Evolutionary conservation across 2,888 invertebrate genomes (phyloP), one percentile per base, ranked within the genome.

Genomic region (Germaria angustata): DNA sequence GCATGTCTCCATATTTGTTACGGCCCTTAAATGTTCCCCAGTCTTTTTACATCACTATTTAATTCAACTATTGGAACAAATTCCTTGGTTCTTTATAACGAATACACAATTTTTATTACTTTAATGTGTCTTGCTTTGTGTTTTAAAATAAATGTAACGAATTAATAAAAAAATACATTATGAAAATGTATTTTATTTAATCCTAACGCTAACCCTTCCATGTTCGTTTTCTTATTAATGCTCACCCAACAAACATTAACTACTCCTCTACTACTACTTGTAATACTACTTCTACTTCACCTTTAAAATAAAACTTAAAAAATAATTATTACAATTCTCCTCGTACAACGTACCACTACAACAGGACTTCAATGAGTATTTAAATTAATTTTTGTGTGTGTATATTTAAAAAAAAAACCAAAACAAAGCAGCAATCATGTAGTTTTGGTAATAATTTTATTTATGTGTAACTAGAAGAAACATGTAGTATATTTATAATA

Each of bases 321-420:
- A 36, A 41, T 28, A 39, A 46, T 28, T 63, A 68, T 61, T 32
- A 65, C 55, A 46, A 68, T 49, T 28, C 32, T 69, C 76, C 59
- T 28, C 77, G 57, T 39, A 66, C 59, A 69, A 71, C 65, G n/a
- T 85, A 87, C 85, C 84, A 85, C 84, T 63, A 75, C 83, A 85
- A 87, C 87, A 91, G 91, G 91, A 91, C 89, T 91, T 91, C 90
- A 91, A 91, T 90, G 91, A 91, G 89, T 91, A 91, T 88, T 88
- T 91, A 84, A 91, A 91, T 87, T 91, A 87, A 88, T 55, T 72
- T 81, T 81, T 66, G 57, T 76, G 59, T 49, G 15, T 81, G 36
- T 61, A 68, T 34, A 49, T 69, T 53, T 53, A 28, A 5, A 28
- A 3, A 5, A 39, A 53, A 28, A 49, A 6, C 3, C 5, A 17